Conservation (phyloP, 2,888 invertebrate genomes). For the Neoitamus cyanurus region DNA sequence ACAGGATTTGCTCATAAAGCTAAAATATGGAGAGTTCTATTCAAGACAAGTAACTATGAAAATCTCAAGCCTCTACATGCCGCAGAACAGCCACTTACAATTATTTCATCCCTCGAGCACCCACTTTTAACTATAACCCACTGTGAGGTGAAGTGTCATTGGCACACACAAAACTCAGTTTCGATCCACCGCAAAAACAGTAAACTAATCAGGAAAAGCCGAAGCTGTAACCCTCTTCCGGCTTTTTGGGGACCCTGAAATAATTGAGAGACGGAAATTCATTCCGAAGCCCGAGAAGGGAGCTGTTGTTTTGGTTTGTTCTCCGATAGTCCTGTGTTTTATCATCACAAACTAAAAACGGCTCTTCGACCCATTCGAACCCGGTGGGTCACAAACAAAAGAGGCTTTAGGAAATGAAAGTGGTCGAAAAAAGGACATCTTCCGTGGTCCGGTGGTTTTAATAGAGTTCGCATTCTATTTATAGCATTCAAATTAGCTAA, state of each 20-base stretch:
- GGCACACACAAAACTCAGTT: background rate
- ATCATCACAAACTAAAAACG: background rate
- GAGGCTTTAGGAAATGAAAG: constrained; percentile 7
- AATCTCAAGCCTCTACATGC: too few species aligned
- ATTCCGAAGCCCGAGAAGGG: background rate
- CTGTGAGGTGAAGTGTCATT: background rate
- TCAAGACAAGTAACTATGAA: too few species aligned
- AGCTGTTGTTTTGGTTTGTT: background rate
- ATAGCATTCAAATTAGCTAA: constrained; percentile 24
- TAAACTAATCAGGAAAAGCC: background rate
- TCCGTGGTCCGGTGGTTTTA: background rate
- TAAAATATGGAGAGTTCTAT: too few species aligned
- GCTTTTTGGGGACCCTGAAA: background rate
- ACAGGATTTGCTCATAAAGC: too few species aligned
- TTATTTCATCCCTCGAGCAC: background rate
- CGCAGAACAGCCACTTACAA: background rate
- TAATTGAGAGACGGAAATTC: background rate
- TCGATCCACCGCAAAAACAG: background rate
- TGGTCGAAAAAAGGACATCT: constrained; percentile 6
- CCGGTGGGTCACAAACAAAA: background rate
- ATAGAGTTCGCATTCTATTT: background rate
- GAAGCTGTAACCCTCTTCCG: background rate
- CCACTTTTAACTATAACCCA: background rate
- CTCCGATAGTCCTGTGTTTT: background rate
- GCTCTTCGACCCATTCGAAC: background rate